Conservation (phyloP, 2,113 vertebrate genomes). For the Pteronura brasiliensis region DNA sequence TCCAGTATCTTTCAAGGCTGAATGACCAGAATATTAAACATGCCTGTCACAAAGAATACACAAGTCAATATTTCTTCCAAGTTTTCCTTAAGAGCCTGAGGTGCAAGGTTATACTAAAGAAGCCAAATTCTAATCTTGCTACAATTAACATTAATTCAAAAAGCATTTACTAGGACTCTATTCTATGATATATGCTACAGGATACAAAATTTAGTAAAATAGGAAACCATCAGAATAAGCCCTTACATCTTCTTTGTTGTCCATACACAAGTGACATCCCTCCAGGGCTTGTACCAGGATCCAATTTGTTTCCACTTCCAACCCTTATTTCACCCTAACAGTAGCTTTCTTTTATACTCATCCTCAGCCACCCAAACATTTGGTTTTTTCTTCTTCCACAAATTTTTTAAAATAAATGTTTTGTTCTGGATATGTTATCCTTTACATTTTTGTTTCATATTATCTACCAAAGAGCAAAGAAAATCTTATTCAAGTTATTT, state of each 20-base stretch:
- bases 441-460: background rate
- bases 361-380: background rate
- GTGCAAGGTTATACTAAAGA: background rate
- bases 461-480: background rate
- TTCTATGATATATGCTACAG: background rate
- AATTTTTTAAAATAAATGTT: background rate
- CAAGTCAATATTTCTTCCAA: background rate
- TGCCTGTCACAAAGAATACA: background rate
- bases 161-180: background rate
- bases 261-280: too few species aligned
- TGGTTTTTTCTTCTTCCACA: background rate
- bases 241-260: background rate
- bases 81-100: background rate
- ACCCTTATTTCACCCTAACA: background rate
- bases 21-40: background rate
- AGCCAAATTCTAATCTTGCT: background rate
- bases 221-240: background rate
- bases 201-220: background rate
- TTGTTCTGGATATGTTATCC: background rate
- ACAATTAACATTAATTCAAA: background rate
- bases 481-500: background rate
- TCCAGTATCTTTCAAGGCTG: background rate
- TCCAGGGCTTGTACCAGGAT: background rate
- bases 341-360: background rate
- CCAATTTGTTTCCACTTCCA: background rate